These are phyloP conservation scores for Coecobrya sp. DNA, from an alignment of 2,888 invertebrate genomes.

Conservation along the genomic window DNA sequence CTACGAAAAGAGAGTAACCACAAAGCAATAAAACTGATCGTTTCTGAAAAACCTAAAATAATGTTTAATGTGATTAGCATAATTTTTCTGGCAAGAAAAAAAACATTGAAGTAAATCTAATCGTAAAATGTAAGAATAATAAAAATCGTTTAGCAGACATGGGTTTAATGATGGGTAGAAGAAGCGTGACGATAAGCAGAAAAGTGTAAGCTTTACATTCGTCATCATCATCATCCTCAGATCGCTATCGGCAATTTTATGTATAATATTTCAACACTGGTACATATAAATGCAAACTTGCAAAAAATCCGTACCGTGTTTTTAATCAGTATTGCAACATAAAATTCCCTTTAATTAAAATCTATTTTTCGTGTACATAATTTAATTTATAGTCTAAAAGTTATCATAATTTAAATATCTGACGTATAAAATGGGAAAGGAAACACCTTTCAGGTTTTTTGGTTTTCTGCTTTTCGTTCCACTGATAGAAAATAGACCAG, in stretches of 20 bases:
- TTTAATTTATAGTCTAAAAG: conserved; percentile 40
- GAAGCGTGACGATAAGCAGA: conserved; percentile 36
- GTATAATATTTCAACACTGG: conserved; percentile 16
- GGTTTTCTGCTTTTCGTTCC: neutral
- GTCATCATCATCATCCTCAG: neutral
- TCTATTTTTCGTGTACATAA: conserved; percentile 12
- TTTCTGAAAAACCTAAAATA: neutral
- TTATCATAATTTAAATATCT: conserved; percentile 40
- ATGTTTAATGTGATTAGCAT: conserved; percentile 40
- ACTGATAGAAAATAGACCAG: conserved; percentile 24
- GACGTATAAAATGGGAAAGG: conserved; percentile 45
- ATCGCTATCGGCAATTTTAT: neutral
- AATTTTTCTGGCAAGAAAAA: neutral
- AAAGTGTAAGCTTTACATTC: neutral
- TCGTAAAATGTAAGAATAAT: conserved; percentile 58
- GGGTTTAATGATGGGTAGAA: conserved; percentile 33
- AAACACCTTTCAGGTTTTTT: conserved; percentile 49
- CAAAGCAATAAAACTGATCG: neutral
- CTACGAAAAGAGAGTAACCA: neutral
- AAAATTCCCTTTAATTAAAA: conserved; percentile 35
- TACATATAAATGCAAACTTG: neutral
- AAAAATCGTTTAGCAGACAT: conserved; percentile 59
- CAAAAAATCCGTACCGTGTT: neutral
- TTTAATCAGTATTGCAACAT: conserved; percentile 46
- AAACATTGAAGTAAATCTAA: conserved; percentile 66